phyloP scores from a whole-genome alignment of 1,140 invertebrate genomes.

The Ceratosolen fusciceps region DNA sequence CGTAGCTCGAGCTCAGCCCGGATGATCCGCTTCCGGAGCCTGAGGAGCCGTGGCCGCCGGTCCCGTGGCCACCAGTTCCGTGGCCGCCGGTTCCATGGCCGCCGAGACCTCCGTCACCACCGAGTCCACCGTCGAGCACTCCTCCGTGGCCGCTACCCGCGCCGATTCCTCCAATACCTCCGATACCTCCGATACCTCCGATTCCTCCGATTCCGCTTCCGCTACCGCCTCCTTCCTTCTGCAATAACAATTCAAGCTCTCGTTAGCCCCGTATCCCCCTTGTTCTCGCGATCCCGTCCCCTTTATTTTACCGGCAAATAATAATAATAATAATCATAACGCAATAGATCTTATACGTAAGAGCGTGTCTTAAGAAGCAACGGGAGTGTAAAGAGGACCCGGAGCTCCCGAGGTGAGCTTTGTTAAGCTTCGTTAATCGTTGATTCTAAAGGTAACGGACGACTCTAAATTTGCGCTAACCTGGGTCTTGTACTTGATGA shows the following conservation, averaged over 20 bases:
- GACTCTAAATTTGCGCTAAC: too few relatives aligned
- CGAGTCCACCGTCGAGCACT: slow-evolving; percentile 58
- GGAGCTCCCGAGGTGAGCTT: too few relatives aligned
- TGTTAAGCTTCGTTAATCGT: too few relatives aligned
- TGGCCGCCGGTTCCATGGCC: slow-evolving; percentile 61
- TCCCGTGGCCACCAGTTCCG: slow-evolving; percentile 61
- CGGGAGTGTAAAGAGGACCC: too few relatives aligned
- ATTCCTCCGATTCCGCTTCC: slow-evolving; percentile 63
- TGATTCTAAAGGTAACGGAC: too few relatives aligned
- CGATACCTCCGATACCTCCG: slow-evolving; percentile 60
- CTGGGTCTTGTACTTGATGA: slow-evolving; percentile 89
- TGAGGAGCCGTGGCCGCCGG: slow-evolving; percentile 54
- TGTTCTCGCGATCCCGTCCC: too few relatives aligned
- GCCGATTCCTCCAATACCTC: slow-evolving; percentile 59
- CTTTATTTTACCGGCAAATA: too few relatives aligned
- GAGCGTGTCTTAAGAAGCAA: too few relatives aligned
- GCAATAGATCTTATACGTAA: too few relatives aligned
- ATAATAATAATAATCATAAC: too few relatives aligned
- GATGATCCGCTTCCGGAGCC: slow-evolving; percentile 64
- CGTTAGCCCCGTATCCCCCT: background rate
- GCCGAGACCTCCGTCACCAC: slow-evolving; percentile 65
- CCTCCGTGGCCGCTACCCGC: slow-evolving; percentile 59
- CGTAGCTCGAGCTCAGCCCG: slow-evolving; percentile 76
- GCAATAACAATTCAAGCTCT: slow-evolving; percentile 43
- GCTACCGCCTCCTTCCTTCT: slow-evolving; percentile 67